Base-by-base conservation (phyloP, 2,888 invertebrate genomes). In the Plusia festucae region DNA sequence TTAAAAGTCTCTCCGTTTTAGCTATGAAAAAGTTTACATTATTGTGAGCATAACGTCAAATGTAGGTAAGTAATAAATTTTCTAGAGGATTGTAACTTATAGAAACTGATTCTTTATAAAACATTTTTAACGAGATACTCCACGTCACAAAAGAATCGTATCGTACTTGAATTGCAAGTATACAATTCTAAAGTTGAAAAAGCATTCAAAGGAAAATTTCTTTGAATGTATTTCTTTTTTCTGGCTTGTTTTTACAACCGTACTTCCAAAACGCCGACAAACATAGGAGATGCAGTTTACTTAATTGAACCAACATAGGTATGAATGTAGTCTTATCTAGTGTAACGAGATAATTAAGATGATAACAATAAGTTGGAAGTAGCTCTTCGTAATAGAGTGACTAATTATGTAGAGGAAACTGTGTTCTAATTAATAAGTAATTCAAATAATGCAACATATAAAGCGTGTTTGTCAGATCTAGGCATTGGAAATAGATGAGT, bases 271-370 rank as follows among this genome's bases (percentile, higher is more conserved):
- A 63, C 57, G 30, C 53, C 49, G 30, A 9, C 9, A 62, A 55
- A 65, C 27, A 56, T 46, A 40, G 9, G 51, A 53, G 53, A 8
- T 53, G 49, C 34, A 60, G 63, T 78, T 69, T 78, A 62, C 69
- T 24, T 68, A 76, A 15, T 49, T 53, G 66, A 66, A 34, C 49
- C 65, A 69, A 73, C 78, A 60, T 66, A n/a, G 5, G 7, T n/a
- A 40, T 53, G 34, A 57, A 60, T 53, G 34, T 60, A 60, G 32
- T 54, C 64, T 65, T 78, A 79, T 78, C 79, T 66, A 61, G 46
- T 53, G 60, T 24, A 60, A 40, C 65, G 54, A 69, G 66, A 75
- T 74, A 71, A 75, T 54, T 54, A 58, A 15, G 51, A 32, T 24
- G 57, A 61, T 66, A 68, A 60, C 53, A 52, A 49, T 30, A 58